Conservation (phyloP, 2,113 vertebrate genomes). For the Catharus fuscescens region DNA sequence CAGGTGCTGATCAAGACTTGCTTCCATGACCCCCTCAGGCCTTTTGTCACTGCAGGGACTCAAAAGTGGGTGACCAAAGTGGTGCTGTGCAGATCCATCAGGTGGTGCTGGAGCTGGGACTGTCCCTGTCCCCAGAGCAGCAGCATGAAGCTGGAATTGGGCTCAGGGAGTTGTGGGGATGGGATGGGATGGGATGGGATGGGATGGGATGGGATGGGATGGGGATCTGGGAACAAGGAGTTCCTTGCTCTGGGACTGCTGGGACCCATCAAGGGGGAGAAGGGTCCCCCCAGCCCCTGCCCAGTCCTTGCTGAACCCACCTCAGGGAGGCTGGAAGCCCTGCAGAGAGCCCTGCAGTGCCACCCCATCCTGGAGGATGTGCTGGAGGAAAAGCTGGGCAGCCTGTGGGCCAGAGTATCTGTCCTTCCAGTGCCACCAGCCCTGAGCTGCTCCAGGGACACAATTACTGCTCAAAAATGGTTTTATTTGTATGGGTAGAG, state of each 20-base stretch:
- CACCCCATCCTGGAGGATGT: slow-evolving; percentile 63
- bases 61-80: background rate
- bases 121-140: fast-evolving
- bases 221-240: no score
- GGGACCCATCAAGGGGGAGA: no score
- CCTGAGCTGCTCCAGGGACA: background rate
- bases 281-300: no score
- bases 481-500: background rate
- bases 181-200: no score
- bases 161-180: no score
- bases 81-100: slow-evolving; percentile 4
- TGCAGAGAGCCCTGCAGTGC: slow-evolving; percentile 32
- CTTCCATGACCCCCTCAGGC: background rate
- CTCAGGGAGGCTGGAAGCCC: slow-evolving; percentile 41
- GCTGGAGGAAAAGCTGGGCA: slow-evolving; percentile 74
- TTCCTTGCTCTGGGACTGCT: no score
- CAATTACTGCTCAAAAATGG: background rate
- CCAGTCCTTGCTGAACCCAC: no score
- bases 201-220: no score
- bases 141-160: no score
- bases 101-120: fast-evolving
- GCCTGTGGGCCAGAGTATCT: slow-evolving; percentile 65
- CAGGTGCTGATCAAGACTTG: background rate
- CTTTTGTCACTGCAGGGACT: slow-evolving; percentile 9
- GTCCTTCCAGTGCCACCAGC: background rate